Conservation (phyloP, 1,140 invertebrate genomes). For the Pissodes strobi region DNA sequence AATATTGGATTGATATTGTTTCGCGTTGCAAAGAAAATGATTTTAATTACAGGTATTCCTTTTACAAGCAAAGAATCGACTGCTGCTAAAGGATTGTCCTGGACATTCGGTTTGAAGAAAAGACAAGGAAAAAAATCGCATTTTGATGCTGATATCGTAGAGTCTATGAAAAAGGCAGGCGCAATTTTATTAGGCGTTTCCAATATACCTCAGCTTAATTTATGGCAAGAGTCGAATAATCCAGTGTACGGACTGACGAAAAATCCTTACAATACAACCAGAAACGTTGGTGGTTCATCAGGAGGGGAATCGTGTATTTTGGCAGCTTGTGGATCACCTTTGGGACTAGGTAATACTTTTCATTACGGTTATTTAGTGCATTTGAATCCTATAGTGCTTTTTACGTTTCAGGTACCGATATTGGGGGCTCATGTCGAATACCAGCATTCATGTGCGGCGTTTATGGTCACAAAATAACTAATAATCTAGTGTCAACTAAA, state of each 20-base stretch:
- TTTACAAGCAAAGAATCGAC: slow-evolving; percentile 74
- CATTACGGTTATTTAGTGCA: not conserved
- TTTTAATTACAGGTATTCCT: slow-evolving; percentile 73
- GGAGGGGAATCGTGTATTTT: slow-evolving; percentile 78
- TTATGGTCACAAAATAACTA: slow-evolving; percentile 88
- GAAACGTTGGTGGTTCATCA: slow-evolving; percentile 83
- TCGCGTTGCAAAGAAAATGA: too few relatives aligned
- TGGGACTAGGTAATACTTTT: slow-evolving; percentile 75
- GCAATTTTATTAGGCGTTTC: slow-evolving; percentile 84
- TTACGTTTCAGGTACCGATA: slow-evolving; percentile 72
- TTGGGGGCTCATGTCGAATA: slow-evolving; percentile 94
- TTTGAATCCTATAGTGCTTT: too few relatives aligned
- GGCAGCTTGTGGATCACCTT: slow-evolving; percentile 76
- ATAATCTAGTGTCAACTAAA: slow-evolving; percentile 40
- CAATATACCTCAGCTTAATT: slow-evolving; percentile 88
- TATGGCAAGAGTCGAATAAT: slow-evolving; percentile 88
- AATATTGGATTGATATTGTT: too few relatives aligned
- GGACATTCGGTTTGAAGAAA: slow-evolving; percentile 67
- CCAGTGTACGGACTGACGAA: slow-evolving; percentile 88
- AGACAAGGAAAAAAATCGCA: slow-evolving; percentile 62
- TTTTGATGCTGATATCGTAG: slow-evolving; percentile 79
- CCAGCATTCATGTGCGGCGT: slow-evolving; percentile 94
- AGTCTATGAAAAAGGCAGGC: slow-evolving; percentile 75
- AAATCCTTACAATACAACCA: slow-evolving; percentile 88
- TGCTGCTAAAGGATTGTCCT: slow-evolving; percentile 64